A percentile compares a stretch with the other conserved stretches of the same genome.
These are phyloP conservation scores for Delphinus delphis DNA, from an alignment of 2,113 vertebrate species.

Conservation along the genomic window DNA sequence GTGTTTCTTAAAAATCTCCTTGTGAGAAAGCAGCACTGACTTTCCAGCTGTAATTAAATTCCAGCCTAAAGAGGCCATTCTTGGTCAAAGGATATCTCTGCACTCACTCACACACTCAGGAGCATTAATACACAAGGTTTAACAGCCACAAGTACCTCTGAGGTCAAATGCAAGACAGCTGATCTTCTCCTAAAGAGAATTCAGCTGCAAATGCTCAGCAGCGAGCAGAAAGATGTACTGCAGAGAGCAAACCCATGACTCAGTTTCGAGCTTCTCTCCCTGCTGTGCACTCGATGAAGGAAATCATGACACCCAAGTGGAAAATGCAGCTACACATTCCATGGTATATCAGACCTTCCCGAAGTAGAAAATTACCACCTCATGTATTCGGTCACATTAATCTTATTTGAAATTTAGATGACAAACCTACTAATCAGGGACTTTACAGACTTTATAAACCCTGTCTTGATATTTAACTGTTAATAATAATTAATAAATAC, in stretches of 20 bases:
- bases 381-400: neutral
- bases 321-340: neutral
- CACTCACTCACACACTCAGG: neutral
- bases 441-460: neutral
- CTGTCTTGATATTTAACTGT: neutral
- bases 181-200: neutral
- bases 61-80: neutral
- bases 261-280: neutral
- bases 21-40: neutral
- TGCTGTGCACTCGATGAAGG: neutral
- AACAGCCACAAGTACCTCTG: neutral
- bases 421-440: neutral
- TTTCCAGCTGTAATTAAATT: neutral
- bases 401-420: neutral
- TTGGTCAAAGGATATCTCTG: neutral
- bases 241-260: neutral
- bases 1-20: neutral
- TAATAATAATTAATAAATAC: neutral
- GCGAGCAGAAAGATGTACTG: neutral
- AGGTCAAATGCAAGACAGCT: neutral
- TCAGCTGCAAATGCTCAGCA: neutral
- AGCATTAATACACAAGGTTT: neutral
- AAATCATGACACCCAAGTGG: no score
- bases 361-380: neutral
- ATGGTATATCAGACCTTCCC: neutral